Base-by-base conservation (phyloP, 2,113 vertebrate genomes). In the Hydrolagus affinis region DNA sequence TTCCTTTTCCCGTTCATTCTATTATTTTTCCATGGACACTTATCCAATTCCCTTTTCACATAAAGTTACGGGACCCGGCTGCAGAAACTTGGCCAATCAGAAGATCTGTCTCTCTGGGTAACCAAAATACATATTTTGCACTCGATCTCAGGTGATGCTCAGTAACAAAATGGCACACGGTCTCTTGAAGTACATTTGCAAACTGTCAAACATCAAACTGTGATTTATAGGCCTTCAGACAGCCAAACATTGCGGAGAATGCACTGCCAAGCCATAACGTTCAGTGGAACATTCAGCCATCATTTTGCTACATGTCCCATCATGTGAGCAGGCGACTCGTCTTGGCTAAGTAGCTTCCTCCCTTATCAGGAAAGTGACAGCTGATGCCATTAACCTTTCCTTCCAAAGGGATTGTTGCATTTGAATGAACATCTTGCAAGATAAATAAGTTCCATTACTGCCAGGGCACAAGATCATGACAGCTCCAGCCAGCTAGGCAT, bases 341-440 rank as follows among this genome's bases (percentile, higher is more conserved):
- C 76, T 15, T 44, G 76, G n/a, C 57, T 23, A 25, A 62, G 15
- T 62, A 11, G 23, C 23, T 80, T 59, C 76, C 23, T 28, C 59
- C 59, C 23, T 80, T 14, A 80, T 80, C 62, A 80, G 23, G 59
- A 28, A 59, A 14, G 59, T 25, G 57, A 62, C 76, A 80, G 76
- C 59, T 62, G 76, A 80, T 80, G 23, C 59, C 15, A 28, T 80
- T 80, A 62, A 57, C 76, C 28, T 76, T 11, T 76, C 44, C 74
- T 76, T 76, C 59, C 44, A 44, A 62, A 80, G 4, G 75, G 21
- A 25, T 17, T 62, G n/a, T 14, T 62, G 76, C 25, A 62, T 62
- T 80, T 28, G 11, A 62, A n/a, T 28, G 14, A 60, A 80, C 76
- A 80, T 14, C 11, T 64, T 74, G 72, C 76, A 62, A 64, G 76